Conservation (phyloP, 2,113 vertebrate species). For the Ceuthmochares aereus region DNA sequence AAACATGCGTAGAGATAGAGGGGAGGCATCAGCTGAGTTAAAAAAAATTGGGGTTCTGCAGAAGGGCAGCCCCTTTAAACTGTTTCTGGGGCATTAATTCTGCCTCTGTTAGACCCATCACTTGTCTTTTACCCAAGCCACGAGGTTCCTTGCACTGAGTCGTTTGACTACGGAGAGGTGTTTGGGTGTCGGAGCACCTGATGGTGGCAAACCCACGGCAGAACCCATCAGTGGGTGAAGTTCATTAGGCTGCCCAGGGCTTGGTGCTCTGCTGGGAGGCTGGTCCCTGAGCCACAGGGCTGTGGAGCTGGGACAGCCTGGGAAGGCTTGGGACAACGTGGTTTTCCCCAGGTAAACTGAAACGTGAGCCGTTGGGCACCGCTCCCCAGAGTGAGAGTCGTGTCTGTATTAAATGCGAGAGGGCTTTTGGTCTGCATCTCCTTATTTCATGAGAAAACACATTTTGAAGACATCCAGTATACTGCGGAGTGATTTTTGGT, state of each 20-base stretch:
- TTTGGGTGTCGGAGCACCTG: background rate
- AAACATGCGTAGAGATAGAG: background rate
- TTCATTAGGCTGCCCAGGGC: background rate
- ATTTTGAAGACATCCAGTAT: background rate
- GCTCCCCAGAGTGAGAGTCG: accelerated
- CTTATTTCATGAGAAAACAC: accelerated
- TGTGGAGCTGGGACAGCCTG: background rate
- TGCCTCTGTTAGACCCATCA: background rate
- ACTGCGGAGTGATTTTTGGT: background rate
- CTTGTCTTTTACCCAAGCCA: background rate
- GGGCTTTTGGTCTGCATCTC: background rate
- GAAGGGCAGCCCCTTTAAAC: background rate
- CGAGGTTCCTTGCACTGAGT: background rate
- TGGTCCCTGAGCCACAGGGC: accelerated
- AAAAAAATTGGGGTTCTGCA: background rate
- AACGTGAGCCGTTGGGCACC: accelerated
- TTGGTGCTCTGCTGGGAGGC: background rate
- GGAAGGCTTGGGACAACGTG: background rate
- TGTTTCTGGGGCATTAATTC: background rate
- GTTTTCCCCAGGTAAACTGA: background rate
- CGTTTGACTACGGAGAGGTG: background rate
- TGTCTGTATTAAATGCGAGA: background rate
- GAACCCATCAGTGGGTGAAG: background rate
- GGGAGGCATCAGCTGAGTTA: background rate
- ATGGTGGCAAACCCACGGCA: background rate